Evolutionary conservation across 2,113 vertebrate species (phyloP).

Genomic region (Perca flavescens): DNA sequence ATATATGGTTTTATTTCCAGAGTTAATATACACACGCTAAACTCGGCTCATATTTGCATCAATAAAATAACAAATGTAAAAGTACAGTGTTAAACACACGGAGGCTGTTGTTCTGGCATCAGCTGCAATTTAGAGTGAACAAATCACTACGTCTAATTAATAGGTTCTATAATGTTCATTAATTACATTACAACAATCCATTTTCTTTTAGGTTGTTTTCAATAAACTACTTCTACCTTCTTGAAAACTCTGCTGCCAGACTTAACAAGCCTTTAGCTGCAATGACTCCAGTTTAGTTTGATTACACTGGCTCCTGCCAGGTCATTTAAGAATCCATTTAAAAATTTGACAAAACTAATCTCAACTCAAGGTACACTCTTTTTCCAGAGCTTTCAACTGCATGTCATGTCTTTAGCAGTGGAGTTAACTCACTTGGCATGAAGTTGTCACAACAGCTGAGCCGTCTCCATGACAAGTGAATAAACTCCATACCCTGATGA

Average conservation of each 20-base stretch:
- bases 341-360: neutral
- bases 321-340: neutral
- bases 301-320: neutral
- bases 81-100: neutral
- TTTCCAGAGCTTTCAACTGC: neutral
- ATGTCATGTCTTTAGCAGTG: neutral
- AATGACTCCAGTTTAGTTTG: neutral
- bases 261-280: neutral
- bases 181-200: too few species aligned
- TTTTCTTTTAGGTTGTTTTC: neutral
- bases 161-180: neutral
- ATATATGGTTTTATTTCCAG: slow-evolving; percentile 4
- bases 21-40: neutral
- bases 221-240: neutral
- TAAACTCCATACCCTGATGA: neutral
- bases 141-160: neutral
- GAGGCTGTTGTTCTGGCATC: neutral
- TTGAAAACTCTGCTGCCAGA: neutral
- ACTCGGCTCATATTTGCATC: slow-evolving; percentile 25
- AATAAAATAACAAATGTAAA: neutral
- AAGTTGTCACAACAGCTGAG: neutral
- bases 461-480: neutral
- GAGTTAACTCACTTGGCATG: neutral
- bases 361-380: neutral
- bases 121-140: neutral